These are phyloP conservation scores for Leptopilina drosophilae DNA, from an alignment of 2,888 invertebrate species.

Conservation along the genomic window DNA sequence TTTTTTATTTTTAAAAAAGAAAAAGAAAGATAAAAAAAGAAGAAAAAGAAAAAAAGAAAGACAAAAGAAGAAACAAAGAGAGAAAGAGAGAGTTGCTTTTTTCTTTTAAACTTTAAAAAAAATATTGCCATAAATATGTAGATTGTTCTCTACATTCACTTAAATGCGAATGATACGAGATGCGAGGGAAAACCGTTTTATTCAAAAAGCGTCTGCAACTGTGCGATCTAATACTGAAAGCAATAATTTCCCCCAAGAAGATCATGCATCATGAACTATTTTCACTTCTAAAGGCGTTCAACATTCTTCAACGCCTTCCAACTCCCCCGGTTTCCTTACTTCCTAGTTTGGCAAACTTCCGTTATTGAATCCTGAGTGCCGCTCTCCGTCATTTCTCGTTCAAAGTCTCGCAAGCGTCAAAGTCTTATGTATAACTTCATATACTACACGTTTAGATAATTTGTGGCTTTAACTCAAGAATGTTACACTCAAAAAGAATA, in stretches of 20 bases:
- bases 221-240: conserved; percentile 14
- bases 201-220: conserved; percentile 1
- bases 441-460: conserved; percentile 26
- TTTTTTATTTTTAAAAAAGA: no score
- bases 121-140: no score
- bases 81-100: no score
- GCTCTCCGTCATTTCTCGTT: conserved; percentile 20
- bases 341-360: conserved; percentile 32
- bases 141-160: no score
- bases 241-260: conserved; percentile 23
- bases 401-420: conserved; percentile 22
- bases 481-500: neutral
- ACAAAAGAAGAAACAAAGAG: no score
- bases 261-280: conserved; percentile 36
- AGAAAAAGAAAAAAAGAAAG: no score
- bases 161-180: no score
- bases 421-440: conserved; percentile 13
- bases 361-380: conserved; percentile 38
- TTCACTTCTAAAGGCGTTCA: conserved; percentile 1
- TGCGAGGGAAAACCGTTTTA: no score
- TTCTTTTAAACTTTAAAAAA: no score
- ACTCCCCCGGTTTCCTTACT: neutral
- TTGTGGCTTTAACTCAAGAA: conserved; percentile 17
- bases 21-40: no score
- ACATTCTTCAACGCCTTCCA: conserved; percentile 30